Conservation (phyloP, 2,113 vertebrate species). For the Genyomyrus donnyi region DNA sequence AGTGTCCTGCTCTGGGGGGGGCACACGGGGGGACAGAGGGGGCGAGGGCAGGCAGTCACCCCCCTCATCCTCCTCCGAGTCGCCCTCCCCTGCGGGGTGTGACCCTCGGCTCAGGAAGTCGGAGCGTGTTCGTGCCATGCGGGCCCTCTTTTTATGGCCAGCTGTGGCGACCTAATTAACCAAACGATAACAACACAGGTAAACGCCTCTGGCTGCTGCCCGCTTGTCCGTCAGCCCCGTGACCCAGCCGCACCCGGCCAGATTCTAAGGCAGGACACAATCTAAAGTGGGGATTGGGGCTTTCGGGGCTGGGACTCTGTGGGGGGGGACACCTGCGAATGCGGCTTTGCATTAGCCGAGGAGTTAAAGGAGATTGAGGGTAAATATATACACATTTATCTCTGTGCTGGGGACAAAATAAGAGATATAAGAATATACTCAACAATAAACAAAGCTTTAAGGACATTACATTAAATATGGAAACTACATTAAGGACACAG, state of each 20-base stretch:
- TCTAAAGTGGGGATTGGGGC: not conserved
- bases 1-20: constrained; percentile 69
- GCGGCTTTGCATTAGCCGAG: not conserved
- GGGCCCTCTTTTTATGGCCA: constrained; percentile 97
- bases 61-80: constrained; percentile 91
- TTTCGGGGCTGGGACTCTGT: not conserved
- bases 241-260: not conserved
- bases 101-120: constrained; percentile 97
- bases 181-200: constrained; percentile 50
- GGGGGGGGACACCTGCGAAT: not conserved
- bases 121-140: constrained; percentile 98
- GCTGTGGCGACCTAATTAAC: constrained; percentile 68
- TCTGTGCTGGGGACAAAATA: not conserved
- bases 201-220: constrained; percentile 1
- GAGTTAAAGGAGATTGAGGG: not conserved
- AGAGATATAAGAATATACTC: not conserved
- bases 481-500: not conserved
- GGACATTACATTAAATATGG: not conserved
- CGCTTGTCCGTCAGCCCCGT: not conserved
- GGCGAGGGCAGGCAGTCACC: constrained; percentile 71
- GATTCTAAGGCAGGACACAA: not conserved
- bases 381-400: not conserved
- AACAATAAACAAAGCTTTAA: not conserved
- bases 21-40: constrained; percentile 71
- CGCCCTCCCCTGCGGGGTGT: constrained; percentile 76